Conservation (phyloP, 2,797 vertebrate genomes). For the Urocyon cinereoargenteus region DNA sequence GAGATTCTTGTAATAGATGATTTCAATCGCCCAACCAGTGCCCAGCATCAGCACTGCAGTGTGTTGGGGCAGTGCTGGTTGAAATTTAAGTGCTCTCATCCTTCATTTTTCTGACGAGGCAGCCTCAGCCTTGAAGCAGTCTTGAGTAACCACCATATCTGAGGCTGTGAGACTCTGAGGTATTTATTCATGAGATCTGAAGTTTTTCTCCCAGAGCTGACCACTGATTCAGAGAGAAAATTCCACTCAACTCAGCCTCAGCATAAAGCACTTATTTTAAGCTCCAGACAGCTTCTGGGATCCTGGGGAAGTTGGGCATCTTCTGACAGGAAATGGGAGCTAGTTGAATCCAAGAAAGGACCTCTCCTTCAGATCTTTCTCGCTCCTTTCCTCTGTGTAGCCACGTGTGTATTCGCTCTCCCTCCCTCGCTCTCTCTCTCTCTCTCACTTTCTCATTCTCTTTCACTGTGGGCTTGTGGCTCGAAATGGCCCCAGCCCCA, state of each 20-base stretch:
- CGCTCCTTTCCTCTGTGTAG: background rate
- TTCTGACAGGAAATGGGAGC: background rate
- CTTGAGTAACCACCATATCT: too few relatives aligned
- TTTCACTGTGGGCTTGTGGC: background rate
- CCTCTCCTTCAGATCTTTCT: background rate
- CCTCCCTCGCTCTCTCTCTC: background rate
- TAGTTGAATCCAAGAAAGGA: too few relatives aligned
- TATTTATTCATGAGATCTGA: background rate
- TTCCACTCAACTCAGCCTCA: background rate
- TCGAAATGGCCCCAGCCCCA: background rate
- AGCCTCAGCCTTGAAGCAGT: background rate
- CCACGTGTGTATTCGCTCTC: too few relatives aligned
- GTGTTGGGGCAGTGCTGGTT: background rate
- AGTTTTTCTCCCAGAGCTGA: background rate
- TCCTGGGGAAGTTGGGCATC: background rate
- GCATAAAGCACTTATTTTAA: background rate
- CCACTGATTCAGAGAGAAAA: background rate
- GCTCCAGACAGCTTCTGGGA: background rate
- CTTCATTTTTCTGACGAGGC: background rate
- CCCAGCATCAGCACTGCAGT: background rate
- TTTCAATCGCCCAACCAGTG: background rate
- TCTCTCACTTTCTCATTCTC: background rate
- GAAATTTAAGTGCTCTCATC: fast-evolving
- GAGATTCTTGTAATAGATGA: background rate
- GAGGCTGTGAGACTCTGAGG: background rate